Evolutionary conservation across 2,888 invertebrate species (phyloP).

Genomic region (Heliconius sara): DNA sequence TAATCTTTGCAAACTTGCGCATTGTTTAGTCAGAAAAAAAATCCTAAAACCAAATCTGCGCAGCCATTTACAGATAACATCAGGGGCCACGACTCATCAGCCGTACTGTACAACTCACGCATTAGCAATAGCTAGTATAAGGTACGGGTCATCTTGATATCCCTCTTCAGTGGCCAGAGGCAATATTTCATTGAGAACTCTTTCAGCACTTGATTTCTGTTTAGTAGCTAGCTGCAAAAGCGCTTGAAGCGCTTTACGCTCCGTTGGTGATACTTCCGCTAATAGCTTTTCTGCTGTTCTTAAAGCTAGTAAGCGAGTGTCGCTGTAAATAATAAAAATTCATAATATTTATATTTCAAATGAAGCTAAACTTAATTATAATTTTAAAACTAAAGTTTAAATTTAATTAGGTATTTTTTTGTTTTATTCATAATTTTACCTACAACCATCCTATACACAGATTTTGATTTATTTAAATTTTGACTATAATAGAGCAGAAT

Average conservation of each 20-base stretch:
- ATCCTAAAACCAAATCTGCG: too few relatives aligned
- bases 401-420: too few relatives aligned
- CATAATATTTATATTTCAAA: background rate
- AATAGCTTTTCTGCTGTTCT: slow-evolving; percentile 89
- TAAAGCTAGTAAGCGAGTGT: slow-evolving; percentile 91
- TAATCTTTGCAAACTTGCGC: too few relatives aligned
- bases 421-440: too few relatives aligned
- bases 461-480: too few relatives aligned
- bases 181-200: slow-evolving; percentile 89
- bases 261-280: slow-evolving; percentile 88
- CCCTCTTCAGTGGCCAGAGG: slow-evolving; percentile 88
- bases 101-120: slow-evolving; percentile 72
- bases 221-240: slow-evolving; percentile 92
- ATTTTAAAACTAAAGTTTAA: too few relatives aligned
- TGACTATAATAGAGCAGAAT: too few relatives aligned
- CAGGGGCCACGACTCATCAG: too few relatives aligned
- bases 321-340: slow-evolving; percentile 67
- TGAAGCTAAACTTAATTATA: background rate
- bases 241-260: slow-evolving; percentile 89
- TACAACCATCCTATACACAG: too few relatives aligned
- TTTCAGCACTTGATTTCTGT: slow-evolving; percentile 92
- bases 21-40: too few relatives aligned
- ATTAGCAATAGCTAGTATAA: slow-evolving; percentile 92
- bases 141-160: slow-evolving; percentile 91
- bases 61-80: too few relatives aligned